A percentile compares a stretch with the other conserved stretches of the same genome.
phyloP scores from a whole-genome alignment of 2,888 invertebrate species.

The Lymantria monacha region DNA sequence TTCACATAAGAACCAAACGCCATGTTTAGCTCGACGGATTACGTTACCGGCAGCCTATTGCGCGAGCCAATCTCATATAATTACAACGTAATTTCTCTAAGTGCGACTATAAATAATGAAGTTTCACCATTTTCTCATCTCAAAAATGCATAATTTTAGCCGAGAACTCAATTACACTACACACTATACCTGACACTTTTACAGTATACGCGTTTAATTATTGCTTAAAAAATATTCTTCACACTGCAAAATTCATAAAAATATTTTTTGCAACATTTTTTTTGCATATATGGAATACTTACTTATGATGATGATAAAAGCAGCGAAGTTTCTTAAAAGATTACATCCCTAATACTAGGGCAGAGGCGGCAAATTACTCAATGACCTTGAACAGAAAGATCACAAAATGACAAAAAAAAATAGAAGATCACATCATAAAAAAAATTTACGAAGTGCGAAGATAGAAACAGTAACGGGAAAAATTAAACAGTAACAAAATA shows the following conservation, averaged over 20 bases:
- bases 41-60: constrained; percentile 56
- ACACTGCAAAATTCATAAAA: background rate
- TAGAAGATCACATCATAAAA: no score
- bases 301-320: no score
- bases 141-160: constrained; percentile 1
- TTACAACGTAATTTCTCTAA: constrained; percentile 17
- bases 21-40: constrained; percentile 72
- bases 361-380: no score
- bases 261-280: background rate
- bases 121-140: background rate
- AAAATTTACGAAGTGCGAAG: no score
- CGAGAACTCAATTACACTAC: constrained; percentile 45
- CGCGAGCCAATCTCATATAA: constrained; percentile 7
- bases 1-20: constrained; percentile 48
- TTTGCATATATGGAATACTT: no score
- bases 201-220: background rate
- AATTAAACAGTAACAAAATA: no score
- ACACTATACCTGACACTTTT: constrained; percentile 35
- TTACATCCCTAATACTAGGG: no score
- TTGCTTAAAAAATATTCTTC: background rate
- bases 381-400: no score
- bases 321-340: no score
- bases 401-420: no score
- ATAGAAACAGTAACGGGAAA: no score
- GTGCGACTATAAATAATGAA: constrained; percentile 17